phyloP scores from a whole-genome alignment of 1,140 invertebrate species.

The Drosophila guanche region DNA sequence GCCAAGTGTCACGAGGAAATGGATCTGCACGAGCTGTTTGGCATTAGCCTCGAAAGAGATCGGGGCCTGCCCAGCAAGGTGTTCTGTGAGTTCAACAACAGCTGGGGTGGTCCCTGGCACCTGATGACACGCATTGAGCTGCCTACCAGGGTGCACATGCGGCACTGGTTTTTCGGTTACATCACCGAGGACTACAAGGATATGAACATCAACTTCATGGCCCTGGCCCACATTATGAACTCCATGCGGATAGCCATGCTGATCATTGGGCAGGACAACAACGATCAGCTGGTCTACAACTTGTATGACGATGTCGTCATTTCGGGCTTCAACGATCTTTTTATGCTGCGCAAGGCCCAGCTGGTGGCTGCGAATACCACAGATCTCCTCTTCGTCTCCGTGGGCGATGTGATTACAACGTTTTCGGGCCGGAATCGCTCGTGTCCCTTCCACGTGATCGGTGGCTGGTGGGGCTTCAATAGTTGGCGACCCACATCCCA shows the following conservation, averaged over 20 bases:
- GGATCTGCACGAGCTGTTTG: slow-evolving; percentile 63
- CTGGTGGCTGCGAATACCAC: slow-evolving; percentile 60
- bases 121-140: slow-evolving; percentile 63
- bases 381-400: slow-evolving; percentile 48
- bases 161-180: slow-evolving; percentile 65
- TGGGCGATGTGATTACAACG: slow-evolving; percentile 45
- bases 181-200: slow-evolving; percentile 60
- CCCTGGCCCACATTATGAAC: slow-evolving; percentile 56
- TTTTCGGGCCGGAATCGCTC: slow-evolving; percentile 43
- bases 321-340: slow-evolving; percentile 61
- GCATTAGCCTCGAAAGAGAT: slow-evolving; percentile 35
- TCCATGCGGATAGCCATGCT: slow-evolving; percentile 61
- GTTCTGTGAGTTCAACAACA: slow-evolving; percentile 44
- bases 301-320: slow-evolving; percentile 66
- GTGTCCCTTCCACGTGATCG: slow-evolving; percentile 55
- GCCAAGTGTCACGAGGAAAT: slow-evolving; percentile 54
- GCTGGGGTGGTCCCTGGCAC: slow-evolving; percentile 62
- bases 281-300: slow-evolving; percentile 55
- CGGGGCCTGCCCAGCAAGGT: slow-evolving; percentile 51
- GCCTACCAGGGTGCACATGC: slow-evolving; percentile 47
- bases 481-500: not conserved
- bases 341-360: slow-evolving; percentile 64
- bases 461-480: slow-evolving; percentile 57
- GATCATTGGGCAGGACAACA: slow-evolving; percentile 57
- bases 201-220: slow-evolving; percentile 59